Base-by-base conservation (phyloP, 2,797 vertebrate genomes). In the Centropyge bicolor region DNA sequence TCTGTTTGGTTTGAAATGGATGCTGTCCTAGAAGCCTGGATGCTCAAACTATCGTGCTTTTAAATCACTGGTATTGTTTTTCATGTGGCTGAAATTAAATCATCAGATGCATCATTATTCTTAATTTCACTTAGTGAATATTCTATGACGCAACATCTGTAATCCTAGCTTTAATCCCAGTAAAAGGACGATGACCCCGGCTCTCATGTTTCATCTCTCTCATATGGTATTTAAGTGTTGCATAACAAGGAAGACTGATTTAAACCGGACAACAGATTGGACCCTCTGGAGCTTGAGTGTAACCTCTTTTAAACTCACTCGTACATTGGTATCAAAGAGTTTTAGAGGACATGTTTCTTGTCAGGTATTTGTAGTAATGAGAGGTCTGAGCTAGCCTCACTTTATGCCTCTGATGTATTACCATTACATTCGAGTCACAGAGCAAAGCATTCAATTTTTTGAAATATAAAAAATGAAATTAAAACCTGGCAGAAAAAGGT, bases 111-210 rank as follows among this genome's bases (percentile, higher is more conserved):
- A 45, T 78, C 20, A 17, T 81, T 40, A 56, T 59, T 66, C 45
- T 76, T 76, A 27, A 74, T 84, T 89, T 84, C 35, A 71, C 54
- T 79, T 65, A 55, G 62, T 75, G 51, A 86, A 75, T 76, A 67
- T 86, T 82, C 27, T 62, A 38, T 90, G 84, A 91, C 17, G 82
- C 69, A 90, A 91, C 84, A 82, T 75, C 76, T 88, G 49, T 85
- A 88, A 88, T 90, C 86, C 75, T n/a, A 45, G 16, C 60, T 86
- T 86, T 89, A 93, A 92, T 92, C 86, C 80, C 5, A 40, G 59
- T 70, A 68, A 83, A 80, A 78, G 20, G 67, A 67, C 66, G 1
- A 13, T 70, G 80, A 81, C 67, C 69, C 49, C 2, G 45, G 40
- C 74, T 38, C 41, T 59, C 52, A 68, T 78, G 81, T 85, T 82